Evolutionary conservation across 2,113 vertebrate species (phyloP).

Genomic region (Vidua chalybeata): DNA sequence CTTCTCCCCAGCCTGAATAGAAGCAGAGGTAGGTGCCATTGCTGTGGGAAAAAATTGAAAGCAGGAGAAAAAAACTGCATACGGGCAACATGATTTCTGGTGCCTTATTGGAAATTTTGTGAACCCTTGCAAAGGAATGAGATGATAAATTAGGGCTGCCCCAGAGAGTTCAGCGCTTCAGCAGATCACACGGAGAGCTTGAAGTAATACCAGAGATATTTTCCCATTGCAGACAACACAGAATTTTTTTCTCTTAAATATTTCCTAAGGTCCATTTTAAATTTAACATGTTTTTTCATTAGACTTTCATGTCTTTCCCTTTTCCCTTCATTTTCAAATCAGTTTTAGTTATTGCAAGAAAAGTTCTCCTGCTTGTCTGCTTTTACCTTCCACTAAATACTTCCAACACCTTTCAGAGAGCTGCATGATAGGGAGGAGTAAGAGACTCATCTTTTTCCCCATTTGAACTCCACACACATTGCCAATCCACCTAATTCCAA

Average conservation of each 20-base stretch:
- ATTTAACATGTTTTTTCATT: not conserved
- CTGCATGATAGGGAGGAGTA: not conserved
- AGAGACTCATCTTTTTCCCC: not conserved
- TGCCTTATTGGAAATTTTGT: not conserved
- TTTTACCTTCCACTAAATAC: not conserved
- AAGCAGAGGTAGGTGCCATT: not conserved
- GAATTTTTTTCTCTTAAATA: not conserved
- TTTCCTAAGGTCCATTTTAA: conserved; percentile 16
- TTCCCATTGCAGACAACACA: not conserved
- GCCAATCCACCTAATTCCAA: not conserved
- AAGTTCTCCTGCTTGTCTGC: not conserved
- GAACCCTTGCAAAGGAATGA: not conserved
- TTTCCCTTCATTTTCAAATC: not conserved
- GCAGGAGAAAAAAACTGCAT: not conserved
- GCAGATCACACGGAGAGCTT: not conserved
- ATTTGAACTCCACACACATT: not conserved
- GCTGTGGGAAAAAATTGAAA: not conserved
- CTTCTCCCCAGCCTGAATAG: not conserved
- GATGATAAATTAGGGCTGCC: conserved; percentile 7
- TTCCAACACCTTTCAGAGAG: not conserved
- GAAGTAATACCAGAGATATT: not conserved
- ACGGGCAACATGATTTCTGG: not conserved
- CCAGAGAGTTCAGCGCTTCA: not conserved
- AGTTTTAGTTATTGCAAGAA: not conserved
- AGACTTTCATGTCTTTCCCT: not conserved